Base-by-base conservation (phyloP, 2,888 invertebrate genomes). In the Quadroppia sp. region DNA sequence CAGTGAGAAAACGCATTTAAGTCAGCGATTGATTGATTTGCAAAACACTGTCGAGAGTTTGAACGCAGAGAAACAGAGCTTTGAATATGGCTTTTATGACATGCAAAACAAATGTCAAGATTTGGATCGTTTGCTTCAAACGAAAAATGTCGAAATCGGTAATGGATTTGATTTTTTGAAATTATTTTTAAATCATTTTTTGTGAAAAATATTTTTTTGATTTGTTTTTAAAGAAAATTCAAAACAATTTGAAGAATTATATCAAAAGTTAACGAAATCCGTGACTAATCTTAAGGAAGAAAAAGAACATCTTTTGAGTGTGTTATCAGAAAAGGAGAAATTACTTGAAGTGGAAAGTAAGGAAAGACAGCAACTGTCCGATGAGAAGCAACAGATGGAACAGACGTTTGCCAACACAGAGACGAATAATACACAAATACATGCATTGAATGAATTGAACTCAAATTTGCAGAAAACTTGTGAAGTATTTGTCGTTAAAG, bases 361-460 rank as follows among this genome's bases (percentile, higher is more conserved):
- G 28, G 59, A 59, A 28, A 59, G 28, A 30, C 30, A 4, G 28
- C 28, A 59, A 28, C 1, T 30, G 17, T 15, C 28, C 17, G 25
- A 9, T 4, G 59, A 59, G 15, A 59, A 59, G 28, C 28, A 23
- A 30, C 28, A 15, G 11, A 30, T 59, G 1, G 28, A 59, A 17
- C 59, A 59, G 30, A 4, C 30, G 3, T 28, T 59, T 2, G 23
- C 1, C 25, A 13, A 25, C 2, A 59, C 3, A 6, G 59, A 59
- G 17, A n/a, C 11, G 15, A 59, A 59, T 30, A 59, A 30, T 59
- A 13, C 59, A 9, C 59, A 59, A 59, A 59, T 59, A 1, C 28
- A 59, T 2, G 25, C 59, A 28, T 59, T 59, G 30, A 59, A 6
- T 30, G 59, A 59, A 59, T 28, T 59, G 59, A 59, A 59, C 28